Evolutionary conservation across 2,888 invertebrate genomes (phyloP), one percentile per base, ranked within the genome.

Genomic region (Sesamia inferens): DNA sequence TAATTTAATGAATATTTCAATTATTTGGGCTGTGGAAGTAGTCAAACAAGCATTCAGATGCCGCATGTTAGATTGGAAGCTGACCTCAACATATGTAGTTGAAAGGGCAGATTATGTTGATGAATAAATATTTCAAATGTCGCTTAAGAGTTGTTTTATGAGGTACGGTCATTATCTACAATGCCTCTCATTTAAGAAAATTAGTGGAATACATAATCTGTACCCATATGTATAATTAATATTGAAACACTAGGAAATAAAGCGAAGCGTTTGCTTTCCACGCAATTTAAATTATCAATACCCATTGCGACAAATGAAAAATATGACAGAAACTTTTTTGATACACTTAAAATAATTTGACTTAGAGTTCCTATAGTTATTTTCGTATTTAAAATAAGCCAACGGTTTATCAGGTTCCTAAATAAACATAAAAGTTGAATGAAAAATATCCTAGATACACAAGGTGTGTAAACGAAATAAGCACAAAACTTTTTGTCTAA

Each of bases 381-480:
- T 64, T 48, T 48, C 42, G 11, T 47, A n/a, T 62, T 77, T 51
- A 3, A 48, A 61, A 64, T 31, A 31, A 31, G 11, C n/a, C 24
- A 31, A 42, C 1, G 54, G 8, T 16, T 55, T 63, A 44, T 47
- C 22, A 14, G 11, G n/a, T 64, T 22, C 54, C 64, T 64, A 63
- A 61, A 24, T 61, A 74, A 69, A 69, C 47, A 76, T 55, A 76
- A 67, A 76, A 73, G 11, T 59, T 2, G 1, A 3, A 31, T 31
- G 31, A 31, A 31, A 31, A 31, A 31, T 31, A 31, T 39, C 39
- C 39, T 39, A 39, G 7, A 39, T 39, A 39, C 39, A 39, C 7
- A 39, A 39, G 7, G 7, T 22, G 14, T 31, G 48, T 57, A 51
- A 63, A 78, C 71, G 22, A 48, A 61, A 22, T 13, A 11, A 31